Evolutionary conservation across 2,888 invertebrate species (phyloP).

Genomic region (Zygogramma bicolorata): DNA sequence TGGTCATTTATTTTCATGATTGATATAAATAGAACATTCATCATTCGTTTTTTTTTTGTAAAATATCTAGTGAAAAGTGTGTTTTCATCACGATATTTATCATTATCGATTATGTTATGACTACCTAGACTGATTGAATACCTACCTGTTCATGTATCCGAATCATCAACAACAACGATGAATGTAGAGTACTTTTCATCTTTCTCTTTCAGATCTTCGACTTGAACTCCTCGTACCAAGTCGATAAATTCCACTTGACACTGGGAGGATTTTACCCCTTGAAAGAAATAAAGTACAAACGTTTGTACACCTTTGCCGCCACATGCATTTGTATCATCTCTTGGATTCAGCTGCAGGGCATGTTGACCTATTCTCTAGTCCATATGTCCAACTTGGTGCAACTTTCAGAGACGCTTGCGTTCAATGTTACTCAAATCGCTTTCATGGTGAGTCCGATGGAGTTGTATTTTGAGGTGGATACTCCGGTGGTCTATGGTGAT

Average conservation of each 20-base stretch:
- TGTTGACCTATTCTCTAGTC: constrained; percentile 14
- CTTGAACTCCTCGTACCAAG: constrained; percentile 23
- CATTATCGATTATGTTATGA: too few relatives aligned
- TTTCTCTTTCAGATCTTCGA: constrained; percentile 35
- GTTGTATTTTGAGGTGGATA: constrained; percentile 25
- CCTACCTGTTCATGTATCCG: too few relatives aligned
- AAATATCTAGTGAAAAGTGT: too few relatives aligned
- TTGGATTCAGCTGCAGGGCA: constrained; percentile 18
- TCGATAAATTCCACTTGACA: constrained; percentile 35
- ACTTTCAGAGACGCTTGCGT: constrained; percentile 39
- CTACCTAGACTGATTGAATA: too few relatives aligned
- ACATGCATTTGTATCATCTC: constrained; percentile 25
- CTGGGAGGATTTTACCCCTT: constrained; percentile 43
- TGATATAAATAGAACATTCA: too few relatives aligned
- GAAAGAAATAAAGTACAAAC: constrained; percentile 17
- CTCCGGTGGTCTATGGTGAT: too few relatives aligned
- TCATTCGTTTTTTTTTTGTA: too few relatives aligned
- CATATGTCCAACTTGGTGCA: constrained; percentile 32
- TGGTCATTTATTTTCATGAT: too few relatives aligned
- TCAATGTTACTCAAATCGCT: constrained; percentile 40
- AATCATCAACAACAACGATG: not conserved
- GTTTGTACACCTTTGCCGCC: constrained; percentile 13
- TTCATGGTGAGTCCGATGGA: constrained; percentile 42
- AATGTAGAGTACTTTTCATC: not conserved
- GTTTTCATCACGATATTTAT: too few relatives aligned